Conservation (phyloP, 2,888 invertebrate genomes). For the Diogma glabrata region DNA sequence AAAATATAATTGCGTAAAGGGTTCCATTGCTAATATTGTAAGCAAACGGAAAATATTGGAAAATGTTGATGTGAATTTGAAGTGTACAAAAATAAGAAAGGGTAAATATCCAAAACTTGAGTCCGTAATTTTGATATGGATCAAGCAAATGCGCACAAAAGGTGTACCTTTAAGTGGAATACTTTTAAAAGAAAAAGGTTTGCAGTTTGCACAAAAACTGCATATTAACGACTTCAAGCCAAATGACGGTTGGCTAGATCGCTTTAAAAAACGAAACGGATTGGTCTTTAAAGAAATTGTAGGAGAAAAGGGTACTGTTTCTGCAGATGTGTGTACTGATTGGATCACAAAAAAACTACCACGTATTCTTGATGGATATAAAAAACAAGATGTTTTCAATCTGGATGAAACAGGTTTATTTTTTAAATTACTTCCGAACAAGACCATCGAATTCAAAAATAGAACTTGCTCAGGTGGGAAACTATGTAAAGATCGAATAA, state of each 20-base stretch:
- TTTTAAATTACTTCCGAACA: neutral
- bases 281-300: neutral
- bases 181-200: neutral
- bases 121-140: neutral
- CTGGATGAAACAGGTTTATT: neutral
- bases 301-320: neutral
- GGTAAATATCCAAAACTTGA: neutral
- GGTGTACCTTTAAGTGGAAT: neutral
- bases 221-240: neutral
- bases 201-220: neutral
- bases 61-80: neutral
- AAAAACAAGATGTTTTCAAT: neutral
- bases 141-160: neutral
- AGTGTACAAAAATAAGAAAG: neutral
- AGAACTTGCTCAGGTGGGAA: neutral
- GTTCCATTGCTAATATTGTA: neutral
- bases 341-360: too few relatives aligned
- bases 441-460: neutral
- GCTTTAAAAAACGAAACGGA: conserved; percentile 2
- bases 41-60: neutral
- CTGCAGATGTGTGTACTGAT: too few relatives aligned
- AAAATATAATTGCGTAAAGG: neutral
- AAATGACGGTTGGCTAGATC: neutral
- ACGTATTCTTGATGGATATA: too few relatives aligned
- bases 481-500: neutral